These are phyloP conservation scores for Agrochola litura DNA, from an alignment of 2,888 invertebrate genomes.

Conservation along the genomic window DNA sequence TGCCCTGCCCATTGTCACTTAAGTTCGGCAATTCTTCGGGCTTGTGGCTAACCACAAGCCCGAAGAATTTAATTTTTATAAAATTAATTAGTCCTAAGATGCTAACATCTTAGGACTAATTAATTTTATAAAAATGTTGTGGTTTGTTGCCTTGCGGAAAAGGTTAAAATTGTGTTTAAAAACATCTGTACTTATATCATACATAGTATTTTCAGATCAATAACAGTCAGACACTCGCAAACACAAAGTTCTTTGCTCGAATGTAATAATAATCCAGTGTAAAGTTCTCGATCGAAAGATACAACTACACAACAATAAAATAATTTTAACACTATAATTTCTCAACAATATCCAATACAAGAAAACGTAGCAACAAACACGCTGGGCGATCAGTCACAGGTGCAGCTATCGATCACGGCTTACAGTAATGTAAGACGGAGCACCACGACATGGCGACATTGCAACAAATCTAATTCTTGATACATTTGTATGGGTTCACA, in stretches of 20 bases:
- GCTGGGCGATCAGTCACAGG: constrained; percentile 64
- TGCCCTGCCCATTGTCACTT: too few species aligned
- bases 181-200: not conserved
- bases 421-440: constrained; percentile 56
- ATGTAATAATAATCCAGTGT: not conserved
- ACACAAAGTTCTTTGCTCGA: not conserved
- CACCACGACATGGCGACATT: constrained; percentile 30
- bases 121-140: not conserved
- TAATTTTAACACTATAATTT: constrained; percentile 4
- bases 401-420: constrained; percentile 64
- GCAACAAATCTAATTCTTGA: constrained; percentile 41
- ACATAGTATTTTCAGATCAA: not conserved
- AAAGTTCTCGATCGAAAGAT: not conserved
- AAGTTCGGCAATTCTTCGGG: too few species aligned
- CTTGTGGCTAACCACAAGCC: too few species aligned
- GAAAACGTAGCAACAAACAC: constrained; percentile 15
- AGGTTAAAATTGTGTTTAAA: not conserved
- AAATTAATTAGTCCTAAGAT: too few species aligned
- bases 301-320: constrained; percentile 7
- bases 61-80: too few species aligned
- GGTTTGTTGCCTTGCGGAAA: not conserved
- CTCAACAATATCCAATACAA: constrained; percentile 28
- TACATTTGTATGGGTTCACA: constrained; percentile 15
- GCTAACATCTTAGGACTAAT: not conserved
- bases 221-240: not conserved